Evolutionary conservation across 1,140 invertebrate genomes (phyloP), one percentile per base, ranked within the genome.

Genomic region (Chionoecetes opilio): DNA sequence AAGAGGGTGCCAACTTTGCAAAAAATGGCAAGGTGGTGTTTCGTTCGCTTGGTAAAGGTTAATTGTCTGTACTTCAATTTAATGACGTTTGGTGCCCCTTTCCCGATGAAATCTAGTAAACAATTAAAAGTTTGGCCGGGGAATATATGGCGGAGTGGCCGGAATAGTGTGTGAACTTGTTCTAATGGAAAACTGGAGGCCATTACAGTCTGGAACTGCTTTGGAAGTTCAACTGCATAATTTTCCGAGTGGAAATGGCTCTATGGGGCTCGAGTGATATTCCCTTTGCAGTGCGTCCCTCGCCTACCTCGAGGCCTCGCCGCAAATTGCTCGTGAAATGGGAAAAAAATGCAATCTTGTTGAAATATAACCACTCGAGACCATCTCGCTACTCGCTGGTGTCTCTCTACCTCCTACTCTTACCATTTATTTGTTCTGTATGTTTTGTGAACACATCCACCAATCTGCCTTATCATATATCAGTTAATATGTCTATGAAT

Each of bases 111-210:
- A 93, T 93, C 93, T 88, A 75, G 85, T 93, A 93, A 93, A 93
- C 93, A 93, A 93, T 93, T 93, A 93, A 93, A 93, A 93, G 93
- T 93, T 93, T 89, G 93, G 82, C 82, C 37, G 84, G 82, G 94
- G 90, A 91, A 95, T 91, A 95, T 91, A 95, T 91, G 90, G 90
- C 75, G 38, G 85, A 91, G 94, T 53, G 41, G 31, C 26, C 53
- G 88, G 89, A 91, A 94, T 91, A 86, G 93, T 94, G 93, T 91
- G 88, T 91, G 93, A 91, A 94, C 88, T 91, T 91, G 93, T 91
- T 94, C 93, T 91, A 94, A 91, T 94, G 93, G 93, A 94, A 94
- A 94, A 94, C 93, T 94, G 93, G 93, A 89, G 53, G 88, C 93
- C 93, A 94, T 94, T 94, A 94, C 93, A 91, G 75, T 91, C 93